A percentile compares a stretch with the other conserved stretches of the same genome.
Evolutionary conservation across 1,140 invertebrate species (phyloP).

Genomic region (Scaptodrosophila lebanonensis): DNA sequence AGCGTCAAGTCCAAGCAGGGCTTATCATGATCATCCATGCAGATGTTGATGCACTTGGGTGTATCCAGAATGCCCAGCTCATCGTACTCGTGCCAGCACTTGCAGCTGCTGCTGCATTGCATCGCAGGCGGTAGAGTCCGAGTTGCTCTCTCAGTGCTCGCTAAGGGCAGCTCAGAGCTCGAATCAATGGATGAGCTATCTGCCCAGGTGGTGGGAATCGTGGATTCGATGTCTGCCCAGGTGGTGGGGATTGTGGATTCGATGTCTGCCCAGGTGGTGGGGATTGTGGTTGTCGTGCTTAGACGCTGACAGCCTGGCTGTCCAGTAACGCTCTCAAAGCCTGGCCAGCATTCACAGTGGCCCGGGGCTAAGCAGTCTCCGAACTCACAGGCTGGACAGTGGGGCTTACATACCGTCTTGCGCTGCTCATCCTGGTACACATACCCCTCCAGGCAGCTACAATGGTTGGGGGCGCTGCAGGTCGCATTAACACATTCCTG

Average conservation of each 20-base stretch:
- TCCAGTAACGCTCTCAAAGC: conserved; percentile 1
- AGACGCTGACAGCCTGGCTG: conserved; percentile 4
- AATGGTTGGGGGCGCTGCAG: conserved; percentile 77
- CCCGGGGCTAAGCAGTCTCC: conserved; percentile 79
- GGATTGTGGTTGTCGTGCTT: background rate
- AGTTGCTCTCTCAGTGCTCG: too few relatives aligned
- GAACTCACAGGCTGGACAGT: conserved; percentile 79
- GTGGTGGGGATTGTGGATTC: too few relatives aligned
- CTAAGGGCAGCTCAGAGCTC: too few relatives aligned
- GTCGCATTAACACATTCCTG: conserved; percentile 54
- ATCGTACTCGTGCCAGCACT: conserved; percentile 32
- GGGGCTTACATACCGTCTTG: conserved; percentile 77
- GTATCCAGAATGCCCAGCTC: background rate
- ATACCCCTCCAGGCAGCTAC: conserved; percentile 81
- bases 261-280: background rate
- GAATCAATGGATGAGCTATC: too few relatives aligned
- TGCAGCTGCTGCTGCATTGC: conserved; percentile 25
- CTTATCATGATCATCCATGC: conserved; percentile 26
- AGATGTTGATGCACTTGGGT: conserved; percentile 30
- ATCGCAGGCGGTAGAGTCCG: background rate
- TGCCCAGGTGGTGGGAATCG: too few relatives aligned
- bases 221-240: too few relatives aligned
- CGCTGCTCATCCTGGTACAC: background rate
- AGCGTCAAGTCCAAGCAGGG: conserved; percentile 24
- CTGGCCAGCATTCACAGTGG: conserved; percentile 76